phyloP scores from a whole-genome alignment of 2,797 vertebrate species.

The Xiphorhynchus erythropygius region DNA sequence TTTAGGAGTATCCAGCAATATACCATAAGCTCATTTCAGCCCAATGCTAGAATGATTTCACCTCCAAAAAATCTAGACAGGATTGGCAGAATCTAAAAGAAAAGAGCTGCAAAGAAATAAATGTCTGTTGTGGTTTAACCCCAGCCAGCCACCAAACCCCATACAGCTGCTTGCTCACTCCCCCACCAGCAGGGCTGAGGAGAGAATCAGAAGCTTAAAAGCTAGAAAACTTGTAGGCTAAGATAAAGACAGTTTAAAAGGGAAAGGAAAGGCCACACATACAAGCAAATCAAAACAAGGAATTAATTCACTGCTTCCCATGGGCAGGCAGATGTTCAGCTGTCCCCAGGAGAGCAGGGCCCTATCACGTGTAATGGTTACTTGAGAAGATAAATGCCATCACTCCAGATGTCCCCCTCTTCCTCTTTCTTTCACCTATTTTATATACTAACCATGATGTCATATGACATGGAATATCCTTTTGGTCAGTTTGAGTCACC shows the following conservation, averaged over 20 bases:
- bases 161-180: background rate
- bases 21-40: background rate
- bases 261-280: background rate
- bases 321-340: background rate
- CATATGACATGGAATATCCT: background rate
- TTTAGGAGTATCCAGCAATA: background rate
- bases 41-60: background rate
- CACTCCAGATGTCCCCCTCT: background rate
- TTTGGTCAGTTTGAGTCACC: background rate
- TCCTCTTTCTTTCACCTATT: background rate
- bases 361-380: background rate
- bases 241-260: background rate
- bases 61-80: background rate
- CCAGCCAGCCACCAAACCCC: background rate
- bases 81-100: background rate
- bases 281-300: background rate
- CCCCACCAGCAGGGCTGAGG: background rate
- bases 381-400: background rate
- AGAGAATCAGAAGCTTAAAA: background rate
- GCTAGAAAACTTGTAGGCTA: background rate
- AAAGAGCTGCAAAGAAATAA: background rate
- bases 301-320: background rate
- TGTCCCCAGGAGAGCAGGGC: background rate
- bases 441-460: background rate
- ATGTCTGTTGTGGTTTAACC: background rate